Percentiles rank a stretch among this genome's conserved stretches.
phyloP scores from a whole-genome alignment of 2,113 vertebrate genomes.

The Cyanoramphus novaezelandiae region DNA sequence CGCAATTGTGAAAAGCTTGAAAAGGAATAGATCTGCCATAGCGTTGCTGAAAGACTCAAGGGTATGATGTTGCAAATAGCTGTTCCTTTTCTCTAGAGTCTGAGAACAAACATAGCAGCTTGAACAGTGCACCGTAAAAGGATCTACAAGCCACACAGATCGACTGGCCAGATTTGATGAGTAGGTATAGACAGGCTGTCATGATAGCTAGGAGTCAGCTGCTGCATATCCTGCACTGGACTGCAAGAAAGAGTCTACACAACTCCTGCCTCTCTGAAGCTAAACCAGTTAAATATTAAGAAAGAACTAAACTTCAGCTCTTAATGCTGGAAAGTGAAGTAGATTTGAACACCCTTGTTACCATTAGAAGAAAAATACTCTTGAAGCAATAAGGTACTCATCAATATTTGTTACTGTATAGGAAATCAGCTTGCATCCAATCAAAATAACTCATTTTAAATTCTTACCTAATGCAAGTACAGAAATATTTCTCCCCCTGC shows the following conservation, averaged over 20 bases:
- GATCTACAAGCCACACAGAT: not conserved
- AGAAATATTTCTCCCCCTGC: not conserved
- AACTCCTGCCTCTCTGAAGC: not conserved
- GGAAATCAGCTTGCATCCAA: not conserved
- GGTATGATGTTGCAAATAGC: not conserved
- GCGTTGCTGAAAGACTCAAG: not conserved
- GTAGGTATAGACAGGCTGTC: not conserved
- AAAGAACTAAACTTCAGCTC: not conserved
- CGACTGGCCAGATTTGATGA: not conserved
- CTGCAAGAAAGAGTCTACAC: not conserved
- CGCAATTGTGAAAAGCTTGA: not conserved
- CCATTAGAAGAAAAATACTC: not conserved
- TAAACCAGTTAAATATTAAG: not conserved
- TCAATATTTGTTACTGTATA: not conserved
- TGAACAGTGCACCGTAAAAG: not conserved
- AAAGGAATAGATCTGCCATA: not conserved
- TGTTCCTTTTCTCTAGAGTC: not conserved
- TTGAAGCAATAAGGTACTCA: not conserved
- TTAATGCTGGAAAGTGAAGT: not conserved
- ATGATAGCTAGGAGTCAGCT: not conserved
- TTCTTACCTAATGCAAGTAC: not conserved
- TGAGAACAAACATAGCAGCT: not conserved
- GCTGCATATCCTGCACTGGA: not conserved
- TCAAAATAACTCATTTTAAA: not conserved
- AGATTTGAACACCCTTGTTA: not conserved